Base-by-base conservation (phyloP, 2,888 invertebrate species). In the Trichacis sp. region DNA sequence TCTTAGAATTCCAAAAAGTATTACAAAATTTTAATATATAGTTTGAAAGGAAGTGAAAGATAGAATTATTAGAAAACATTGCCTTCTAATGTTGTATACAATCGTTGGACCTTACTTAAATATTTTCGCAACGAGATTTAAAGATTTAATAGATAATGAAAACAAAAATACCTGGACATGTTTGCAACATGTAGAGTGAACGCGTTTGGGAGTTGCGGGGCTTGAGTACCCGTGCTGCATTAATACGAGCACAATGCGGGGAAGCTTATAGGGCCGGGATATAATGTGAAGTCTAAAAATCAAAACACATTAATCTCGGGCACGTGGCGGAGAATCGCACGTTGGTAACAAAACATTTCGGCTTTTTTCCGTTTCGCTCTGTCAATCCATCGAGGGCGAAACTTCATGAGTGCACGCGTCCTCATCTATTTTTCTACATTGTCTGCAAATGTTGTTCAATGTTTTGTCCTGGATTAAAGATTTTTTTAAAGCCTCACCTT, bases 301-400 rank as follows among this genome's bases (percentile, higher is more conserved):
- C 83, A 84, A 84, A 83, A 84, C 82, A 83, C 82, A 82, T 83
- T 83, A 82, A 84, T 83, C 83, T 79, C 72, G 57, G 80, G 64
- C 84, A 84, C 84, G 84, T 84, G 84, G 77, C 82, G 52, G 64
- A 72, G 79, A 68, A 82, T 82, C 82, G 78, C 80, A 78, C 79
- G 79, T 77, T 74, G 76, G 75, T 73, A 72, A 75, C 74, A 75
- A 75, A 77, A 75, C 76, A 75, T 70, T 53, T 58, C 53, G 70
- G 62, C 64, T 64, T 58, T 61, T 68, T 73, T 67, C 24, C 36
- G 6, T 42, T 17, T 46, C 46, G 19, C 46, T 48, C 19, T 19
- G 36, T 38, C 49, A 19, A 49, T 17, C 49, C 49, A 12, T 33
- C 36, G 29, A 47, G 61, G 60, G 60, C 68, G 18, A 17, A 24